Conservation (phyloP, 2,797 vertebrate genomes). For the Melanogrammus aeglefinus region DNA sequence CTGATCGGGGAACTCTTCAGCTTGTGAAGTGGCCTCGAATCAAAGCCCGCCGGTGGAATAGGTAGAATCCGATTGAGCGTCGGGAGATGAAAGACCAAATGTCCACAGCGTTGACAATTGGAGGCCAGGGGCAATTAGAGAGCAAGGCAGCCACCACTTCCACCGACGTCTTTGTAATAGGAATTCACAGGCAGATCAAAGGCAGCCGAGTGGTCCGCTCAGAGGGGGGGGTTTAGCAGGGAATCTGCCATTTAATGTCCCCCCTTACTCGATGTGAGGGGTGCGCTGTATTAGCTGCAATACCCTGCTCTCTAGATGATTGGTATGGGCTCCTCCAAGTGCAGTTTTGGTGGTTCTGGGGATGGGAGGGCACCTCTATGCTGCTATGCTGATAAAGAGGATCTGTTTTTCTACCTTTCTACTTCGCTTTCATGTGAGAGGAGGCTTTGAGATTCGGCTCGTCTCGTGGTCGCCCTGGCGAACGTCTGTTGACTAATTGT, state of each 20-base stretch:
- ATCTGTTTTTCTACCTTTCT: background rate
- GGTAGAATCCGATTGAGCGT: constrained; percentile 9
- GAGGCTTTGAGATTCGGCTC: background rate
- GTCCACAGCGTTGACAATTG: constrained; percentile 9
- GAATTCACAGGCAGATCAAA: constrained; percentile 4
- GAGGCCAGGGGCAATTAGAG: constrained; percentile 8
- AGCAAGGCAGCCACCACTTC: background rate
- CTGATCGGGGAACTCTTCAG: constrained; percentile 1
- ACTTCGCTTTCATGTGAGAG: too few relatives aligned
- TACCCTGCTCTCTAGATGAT: constrained; percentile 1
- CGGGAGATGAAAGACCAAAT: constrained; percentile 13
- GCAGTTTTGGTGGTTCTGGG: background rate
- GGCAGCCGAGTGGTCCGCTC: background rate
- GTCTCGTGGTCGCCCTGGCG: too few relatives aligned
- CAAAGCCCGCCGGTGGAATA: constrained; percentile 2
- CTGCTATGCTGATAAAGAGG: background rate
- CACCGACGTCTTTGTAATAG: background rate
- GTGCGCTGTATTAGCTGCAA: background rate
- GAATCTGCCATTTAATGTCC: background rate
- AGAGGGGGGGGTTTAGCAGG: constrained; percentile 13
- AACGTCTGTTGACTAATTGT: background rate
- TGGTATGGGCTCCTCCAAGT: background rate
- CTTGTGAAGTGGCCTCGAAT: constrained; percentile 15
- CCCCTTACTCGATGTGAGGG: background rate
- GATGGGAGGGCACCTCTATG: too few relatives aligned